These are phyloP conservation scores for Drosophila mulleri DNA, from an alignment of 2,888 invertebrate species.

Conservation along the genomic window DNA sequence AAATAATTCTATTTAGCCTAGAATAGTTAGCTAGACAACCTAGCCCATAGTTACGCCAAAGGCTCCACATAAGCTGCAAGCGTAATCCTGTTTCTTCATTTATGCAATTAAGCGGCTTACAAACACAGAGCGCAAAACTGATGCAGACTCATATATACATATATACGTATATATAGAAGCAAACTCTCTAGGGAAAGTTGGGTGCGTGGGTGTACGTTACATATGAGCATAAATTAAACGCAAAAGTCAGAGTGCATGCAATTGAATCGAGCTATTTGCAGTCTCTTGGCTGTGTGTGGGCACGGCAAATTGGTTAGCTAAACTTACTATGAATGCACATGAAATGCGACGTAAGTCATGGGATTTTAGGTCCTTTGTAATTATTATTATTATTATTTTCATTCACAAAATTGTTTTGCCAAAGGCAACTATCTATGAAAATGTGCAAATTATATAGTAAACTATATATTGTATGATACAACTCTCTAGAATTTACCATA, in stretches of 20 bases:
- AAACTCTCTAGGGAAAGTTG: background rate
- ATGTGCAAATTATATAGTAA: background rate
- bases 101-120: conserved; percentile 69
- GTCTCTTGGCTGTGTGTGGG: background rate
- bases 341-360: background rate
- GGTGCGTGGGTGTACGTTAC: conserved; percentile 10
- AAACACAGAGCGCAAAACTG: conserved; percentile 21
- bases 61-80: conserved; percentile 43
- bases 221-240: conserved; percentile 29
- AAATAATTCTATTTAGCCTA: background rate
- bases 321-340: conserved; percentile 13
- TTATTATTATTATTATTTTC: background rate
- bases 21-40: background rate
- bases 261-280: conserved; percentile 21
- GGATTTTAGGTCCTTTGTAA: conserved; percentile 1
- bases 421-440: background rate
- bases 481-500: background rate
- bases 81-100: conserved; percentile 63
- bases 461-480: background rate
- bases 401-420: background rate
- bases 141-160: background rate
- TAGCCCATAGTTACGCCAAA: background rate
- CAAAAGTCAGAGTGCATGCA: conserved; percentile 41
- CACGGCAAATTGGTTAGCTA: conserved; percentile 18
- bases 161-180: too few species aligned